Percentiles rank a stretch among this genome's conserved stretches.
phyloP scores from a whole-genome alignment of 2,888 invertebrate genomes.

The Mystacides longicornis region DNA sequence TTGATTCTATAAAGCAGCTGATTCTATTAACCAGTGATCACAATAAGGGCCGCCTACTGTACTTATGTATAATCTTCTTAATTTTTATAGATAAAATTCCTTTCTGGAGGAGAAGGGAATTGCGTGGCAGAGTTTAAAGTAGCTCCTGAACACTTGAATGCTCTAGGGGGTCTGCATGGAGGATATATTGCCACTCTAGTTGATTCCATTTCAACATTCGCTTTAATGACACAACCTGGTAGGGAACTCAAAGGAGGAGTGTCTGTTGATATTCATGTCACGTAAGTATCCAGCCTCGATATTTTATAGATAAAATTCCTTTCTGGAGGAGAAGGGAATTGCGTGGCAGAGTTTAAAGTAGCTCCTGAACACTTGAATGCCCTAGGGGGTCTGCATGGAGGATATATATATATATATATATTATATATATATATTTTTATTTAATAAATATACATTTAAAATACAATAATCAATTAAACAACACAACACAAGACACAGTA shows the following conservation, averaged over 20 bases:
- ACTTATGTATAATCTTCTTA: background rate
- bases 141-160: slow-evolving; percentile 66
- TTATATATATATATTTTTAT: no score
- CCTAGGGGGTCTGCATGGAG: slow-evolving; percentile 74
- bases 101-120: slow-evolving; percentile 58
- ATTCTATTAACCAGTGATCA: no score
- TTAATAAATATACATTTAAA: no score
- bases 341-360: slow-evolving; percentile 69
- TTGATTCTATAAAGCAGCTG: no score
- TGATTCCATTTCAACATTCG: slow-evolving; percentile 65
- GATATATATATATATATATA: no score
- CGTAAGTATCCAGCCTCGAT: slow-evolving; percentile 59
- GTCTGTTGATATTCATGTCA: slow-evolving; percentile 74
- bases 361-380: slow-evolving; percentile 67
- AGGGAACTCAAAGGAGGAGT: slow-evolving; percentile 60
- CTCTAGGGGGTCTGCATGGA: slow-evolving; percentile 71
- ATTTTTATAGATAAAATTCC: slow-evolving; percentile 35
- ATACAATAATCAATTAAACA: no score
- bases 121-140: slow-evolving; percentile 72
- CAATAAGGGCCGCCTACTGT: no score
- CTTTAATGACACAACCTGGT: slow-evolving; percentile 60
- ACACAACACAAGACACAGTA: no score
- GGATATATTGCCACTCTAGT: slow-evolving; percentile 77
- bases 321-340: slow-evolving; percentile 60
- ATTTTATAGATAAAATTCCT: slow-evolving; percentile 37